Percentiles rank a stretch among this genome's conserved stretches.
These are phyloP conservation scores for Ophraella communa DNA, from an alignment of 2,888 invertebrate genomes.

Conservation along the genomic window DNA sequence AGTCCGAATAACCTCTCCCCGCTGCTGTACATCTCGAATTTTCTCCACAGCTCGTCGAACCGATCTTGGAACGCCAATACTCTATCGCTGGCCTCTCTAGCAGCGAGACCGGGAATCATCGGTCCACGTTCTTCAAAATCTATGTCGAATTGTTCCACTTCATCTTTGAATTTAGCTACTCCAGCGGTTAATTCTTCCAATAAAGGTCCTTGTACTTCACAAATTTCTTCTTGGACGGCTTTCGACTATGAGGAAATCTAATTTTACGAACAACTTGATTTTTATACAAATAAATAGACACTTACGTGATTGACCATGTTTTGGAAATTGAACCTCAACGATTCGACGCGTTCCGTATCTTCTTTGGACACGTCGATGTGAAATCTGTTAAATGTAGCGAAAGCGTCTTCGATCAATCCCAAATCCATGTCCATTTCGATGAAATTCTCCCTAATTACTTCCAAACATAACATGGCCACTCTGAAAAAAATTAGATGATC, in stretches of 20 bases:
- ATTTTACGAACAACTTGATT: not conserved
- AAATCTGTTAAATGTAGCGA: slow-evolving; percentile 72
- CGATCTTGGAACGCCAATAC: slow-evolving; percentile 77
- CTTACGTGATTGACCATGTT: slow-evolving; percentile 76
- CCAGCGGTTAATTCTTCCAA: slow-evolving; percentile 76
- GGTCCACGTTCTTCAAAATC: slow-evolving; percentile 83
- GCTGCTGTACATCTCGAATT: slow-evolving; percentile 81
- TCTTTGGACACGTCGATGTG: slow-evolving; percentile 75
- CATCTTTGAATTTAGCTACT: slow-evolving; percentile 69
- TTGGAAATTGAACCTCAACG: slow-evolving; percentile 77
- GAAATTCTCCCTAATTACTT: slow-evolving; percentile 76
- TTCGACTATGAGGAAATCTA: slow-evolving; percentile 61
- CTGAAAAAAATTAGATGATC: slow-evolving; percentile 53
- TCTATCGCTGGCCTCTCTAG: slow-evolving; percentile 86
- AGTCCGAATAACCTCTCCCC: slow-evolving; percentile 82
- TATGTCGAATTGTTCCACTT: slow-evolving; percentile 72
- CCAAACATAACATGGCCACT: slow-evolving; percentile 80
- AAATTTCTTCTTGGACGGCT: slow-evolving; percentile 73
- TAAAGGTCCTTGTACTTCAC: slow-evolving; percentile 77
- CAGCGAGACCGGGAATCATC: slow-evolving; percentile 81
- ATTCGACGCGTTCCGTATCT: slow-evolving; percentile 80
- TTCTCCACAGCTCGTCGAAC: slow-evolving; percentile 83
- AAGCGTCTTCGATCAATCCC: slow-evolving; percentile 80
- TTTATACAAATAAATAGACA: not conserved
- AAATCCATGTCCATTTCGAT: slow-evolving; percentile 81